These are phyloP conservation scores for Sebastes minor DNA, from an alignment of 2,797 vertebrate species.

Conservation along the genomic window DNA sequence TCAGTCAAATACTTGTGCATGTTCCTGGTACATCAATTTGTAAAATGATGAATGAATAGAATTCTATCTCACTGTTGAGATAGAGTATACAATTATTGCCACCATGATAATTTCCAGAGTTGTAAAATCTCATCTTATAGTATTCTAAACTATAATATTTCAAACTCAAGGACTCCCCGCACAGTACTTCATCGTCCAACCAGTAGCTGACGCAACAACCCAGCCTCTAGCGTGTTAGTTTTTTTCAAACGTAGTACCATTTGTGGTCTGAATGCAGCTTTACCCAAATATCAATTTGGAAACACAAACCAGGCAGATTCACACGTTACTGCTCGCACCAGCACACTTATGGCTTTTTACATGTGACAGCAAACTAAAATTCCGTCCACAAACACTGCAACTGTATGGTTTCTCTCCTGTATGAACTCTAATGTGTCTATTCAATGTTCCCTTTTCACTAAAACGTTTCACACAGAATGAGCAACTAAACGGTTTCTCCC, in stretches of 20 bases:
- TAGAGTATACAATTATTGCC: too few relatives aligned
- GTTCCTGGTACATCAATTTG: neutral
- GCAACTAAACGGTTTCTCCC: slow-evolving; percentile 9
- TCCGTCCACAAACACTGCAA: neutral
- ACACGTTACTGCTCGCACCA: neutral
- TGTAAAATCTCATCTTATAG: too few relatives aligned
- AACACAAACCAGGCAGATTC: neutral
- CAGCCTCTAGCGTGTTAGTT: too few relatives aligned
- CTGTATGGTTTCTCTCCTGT: slow-evolving; percentile 2
- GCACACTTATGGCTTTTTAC: slow-evolving; percentile 22
- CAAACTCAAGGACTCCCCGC: too few relatives aligned
- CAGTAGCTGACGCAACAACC: neutral
- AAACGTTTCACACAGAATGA: neutral
- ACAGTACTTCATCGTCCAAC: neutral
- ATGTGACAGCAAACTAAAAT: slow-evolving; percentile 6
- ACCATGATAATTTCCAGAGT: too few relatives aligned
- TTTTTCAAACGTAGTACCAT: too few relatives aligned
- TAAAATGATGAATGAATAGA: neutral
- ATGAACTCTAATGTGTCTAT: neutral
- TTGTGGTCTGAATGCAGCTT: neutral
- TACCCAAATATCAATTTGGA: neutral
- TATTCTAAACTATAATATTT: neutral
- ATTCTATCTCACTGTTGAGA: neutral
- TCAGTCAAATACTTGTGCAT: neutral
- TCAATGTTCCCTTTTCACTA: neutral